Evolutionary conservation across 2,113 vertebrate genomes (phyloP).

Genomic region (Otis tarda): DNA sequence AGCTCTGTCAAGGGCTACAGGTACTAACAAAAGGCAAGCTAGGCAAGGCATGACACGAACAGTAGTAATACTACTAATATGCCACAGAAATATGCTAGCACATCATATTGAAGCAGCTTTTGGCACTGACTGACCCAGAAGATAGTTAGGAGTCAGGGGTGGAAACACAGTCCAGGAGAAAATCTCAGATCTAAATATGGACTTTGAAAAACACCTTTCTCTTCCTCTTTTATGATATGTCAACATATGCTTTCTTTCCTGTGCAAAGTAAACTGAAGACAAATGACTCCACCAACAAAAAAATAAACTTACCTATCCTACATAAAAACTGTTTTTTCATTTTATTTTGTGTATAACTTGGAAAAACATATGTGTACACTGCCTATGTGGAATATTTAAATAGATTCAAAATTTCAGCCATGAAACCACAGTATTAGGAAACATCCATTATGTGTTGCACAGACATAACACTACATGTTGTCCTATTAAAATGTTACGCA

Average conservation of each 20-base stretch:
- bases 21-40: background rate
- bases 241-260: background rate
- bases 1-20: background rate
- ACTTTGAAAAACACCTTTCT: background rate
- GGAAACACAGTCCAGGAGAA: background rate
- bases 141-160: rapidly evolving
- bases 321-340: background rate
- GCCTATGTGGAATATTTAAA: background rate
- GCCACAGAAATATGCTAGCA: background rate
- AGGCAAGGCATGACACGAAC: background rate
- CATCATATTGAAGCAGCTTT: background rate
- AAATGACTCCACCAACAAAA: background rate
- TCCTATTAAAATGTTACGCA: slow-evolving; percentile 21
- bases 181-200: background rate
- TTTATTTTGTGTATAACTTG: background rate
- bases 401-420: background rate
- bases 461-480: background rate
- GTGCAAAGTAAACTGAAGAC: background rate
- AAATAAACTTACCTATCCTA: background rate
- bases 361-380: background rate
- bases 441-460: background rate
- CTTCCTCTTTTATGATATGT: background rate
- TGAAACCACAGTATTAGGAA: background rate
- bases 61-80: background rate
- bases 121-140: background rate